Evolutionary conservation across 2,888 invertebrate genomes (phyloP), one percentile per base, ranked within the genome.

Genomic region (Ophion ellenae): DNA sequence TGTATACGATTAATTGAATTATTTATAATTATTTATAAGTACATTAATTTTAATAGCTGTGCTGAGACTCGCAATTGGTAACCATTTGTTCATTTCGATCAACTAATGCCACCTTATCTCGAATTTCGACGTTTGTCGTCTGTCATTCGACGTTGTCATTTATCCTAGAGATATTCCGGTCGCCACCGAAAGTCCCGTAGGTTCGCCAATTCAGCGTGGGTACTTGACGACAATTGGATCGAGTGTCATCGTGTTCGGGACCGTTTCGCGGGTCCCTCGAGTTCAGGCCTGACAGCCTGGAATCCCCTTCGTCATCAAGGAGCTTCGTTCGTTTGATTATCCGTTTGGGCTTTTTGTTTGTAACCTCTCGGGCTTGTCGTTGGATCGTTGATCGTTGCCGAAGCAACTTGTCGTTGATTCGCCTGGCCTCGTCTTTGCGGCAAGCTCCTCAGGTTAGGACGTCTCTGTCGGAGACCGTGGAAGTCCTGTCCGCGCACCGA

Each of bases 21-120:
- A 87, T 89, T 87, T 88, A 88, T 88, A 89, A 89, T 88, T 90
- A 91, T 91, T 90, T 92, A 91, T 92, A 92, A 86, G 85, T 84
- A 88, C 90, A 91, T 84, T 88, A 89, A 86, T 91, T 90, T 90
- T 87, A 90, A 89, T 90, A 90, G 87, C 88, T 90, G 89, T 88
- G 88, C 86, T 91, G 92, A 90, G 92, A 91, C 90, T 91, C 90
- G 92, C 90, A 91, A 91, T 84, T 92, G 92, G 92, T 92, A 92
- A 92, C 92, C 91, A 91, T 91, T 90, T 86, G 89, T 91, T 92
- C 81, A 80, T 87, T 89, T 89, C 77, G 84, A 84, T 87, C 85
- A 80, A 86, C 74, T 83, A 86, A 86, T 81, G 83, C 86, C 86
- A 74, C 61, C 11, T 66, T 67, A 11, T 36, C 28, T 24, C 66